phyloP scores from a whole-genome alignment of 2,113 vertebrate species.

The Petaurus breviceps region DNA sequence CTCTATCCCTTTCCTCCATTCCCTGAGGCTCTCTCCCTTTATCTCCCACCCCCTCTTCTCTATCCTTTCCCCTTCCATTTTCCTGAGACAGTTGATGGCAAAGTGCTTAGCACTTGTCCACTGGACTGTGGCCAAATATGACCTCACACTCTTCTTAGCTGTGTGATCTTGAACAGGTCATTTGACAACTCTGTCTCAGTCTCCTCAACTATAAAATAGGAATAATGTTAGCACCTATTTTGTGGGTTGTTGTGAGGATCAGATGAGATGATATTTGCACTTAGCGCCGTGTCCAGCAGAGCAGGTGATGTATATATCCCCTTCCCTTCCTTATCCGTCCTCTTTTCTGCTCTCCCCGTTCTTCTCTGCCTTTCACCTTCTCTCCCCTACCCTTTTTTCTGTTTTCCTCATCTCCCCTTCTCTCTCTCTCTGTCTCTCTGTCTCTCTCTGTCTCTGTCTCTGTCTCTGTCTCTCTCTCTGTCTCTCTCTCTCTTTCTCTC shows the following conservation, averaged over 20 bases:
- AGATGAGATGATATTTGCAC: neutral
- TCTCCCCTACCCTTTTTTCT: neutral
- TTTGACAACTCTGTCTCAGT: neutral
- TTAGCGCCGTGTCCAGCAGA: neutral
- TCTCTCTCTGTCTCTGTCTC: neutral
- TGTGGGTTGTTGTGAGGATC: neutral
- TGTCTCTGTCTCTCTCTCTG: neutral
- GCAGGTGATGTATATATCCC: neutral
- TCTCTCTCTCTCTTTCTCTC: neutral
- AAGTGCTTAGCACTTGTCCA: neutral
- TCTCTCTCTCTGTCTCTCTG: neutral
- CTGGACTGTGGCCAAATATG: accelerated
- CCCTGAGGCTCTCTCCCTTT: neutral
- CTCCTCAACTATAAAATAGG: neutral
- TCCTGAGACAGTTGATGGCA: neutral
- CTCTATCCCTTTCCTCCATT: too few species aligned
- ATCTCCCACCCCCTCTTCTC: neutral
- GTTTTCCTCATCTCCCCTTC: neutral
- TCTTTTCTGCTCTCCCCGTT: neutral
- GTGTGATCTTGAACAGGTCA: neutral
- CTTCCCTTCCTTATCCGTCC: neutral
- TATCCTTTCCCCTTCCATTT: neutral
- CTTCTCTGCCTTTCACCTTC: too few species aligned
- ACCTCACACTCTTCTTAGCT: neutral
- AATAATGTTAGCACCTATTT: neutral